Percentiles rank a stretch among this genome's conserved stretches.
phyloP scores from a whole-genome alignment of 2,888 invertebrate genomes.

The Metellina segmentata region DNA sequence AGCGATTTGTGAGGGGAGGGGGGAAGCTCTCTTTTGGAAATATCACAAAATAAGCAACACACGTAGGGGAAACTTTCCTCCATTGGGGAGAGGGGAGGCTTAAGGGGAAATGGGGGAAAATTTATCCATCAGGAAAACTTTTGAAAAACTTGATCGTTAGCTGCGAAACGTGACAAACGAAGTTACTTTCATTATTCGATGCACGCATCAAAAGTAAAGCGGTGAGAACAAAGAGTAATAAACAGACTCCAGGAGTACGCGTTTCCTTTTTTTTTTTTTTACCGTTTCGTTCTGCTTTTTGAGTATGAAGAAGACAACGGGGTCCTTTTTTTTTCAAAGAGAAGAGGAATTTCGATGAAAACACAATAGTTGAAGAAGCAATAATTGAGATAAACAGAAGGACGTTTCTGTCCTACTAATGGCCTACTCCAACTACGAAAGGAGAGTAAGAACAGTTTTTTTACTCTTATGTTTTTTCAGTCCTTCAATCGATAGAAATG shows the following conservation, averaged over 20 bases:
- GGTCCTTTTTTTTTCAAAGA: background rate
- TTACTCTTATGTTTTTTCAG: conserved; percentile 15
- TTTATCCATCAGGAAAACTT: conserved; percentile 38
- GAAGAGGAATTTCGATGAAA: conserved; percentile 57
- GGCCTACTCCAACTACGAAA: conserved; percentile 45
- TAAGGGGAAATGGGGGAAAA: conserved; percentile 8
- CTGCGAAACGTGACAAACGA: conserved; percentile 32
- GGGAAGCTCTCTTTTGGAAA: background rate
- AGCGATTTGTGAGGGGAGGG: background rate
- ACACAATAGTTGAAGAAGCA: conserved; percentile 64
- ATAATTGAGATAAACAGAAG: conserved; percentile 67
- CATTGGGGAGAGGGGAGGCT: background rate
- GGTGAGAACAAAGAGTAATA: conserved; percentile 42
- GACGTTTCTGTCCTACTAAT: conserved; percentile 60
- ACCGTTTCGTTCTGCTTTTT: background rate
- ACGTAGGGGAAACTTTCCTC: conserved; percentile 21
- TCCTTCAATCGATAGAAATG: background rate
- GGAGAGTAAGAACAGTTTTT: background rate
- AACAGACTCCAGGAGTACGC: conserved; percentile 1
- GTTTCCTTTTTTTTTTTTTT: background rate
- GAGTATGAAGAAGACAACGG: background rate
- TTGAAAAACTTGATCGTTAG: conserved; percentile 50
- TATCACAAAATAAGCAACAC: background rate
- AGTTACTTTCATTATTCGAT: conserved; percentile 27
- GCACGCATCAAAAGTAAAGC: conserved; percentile 43